Conservation (phyloP, 2,888 invertebrate genomes). For the Caenorhabditis zanzibari region DNA sequence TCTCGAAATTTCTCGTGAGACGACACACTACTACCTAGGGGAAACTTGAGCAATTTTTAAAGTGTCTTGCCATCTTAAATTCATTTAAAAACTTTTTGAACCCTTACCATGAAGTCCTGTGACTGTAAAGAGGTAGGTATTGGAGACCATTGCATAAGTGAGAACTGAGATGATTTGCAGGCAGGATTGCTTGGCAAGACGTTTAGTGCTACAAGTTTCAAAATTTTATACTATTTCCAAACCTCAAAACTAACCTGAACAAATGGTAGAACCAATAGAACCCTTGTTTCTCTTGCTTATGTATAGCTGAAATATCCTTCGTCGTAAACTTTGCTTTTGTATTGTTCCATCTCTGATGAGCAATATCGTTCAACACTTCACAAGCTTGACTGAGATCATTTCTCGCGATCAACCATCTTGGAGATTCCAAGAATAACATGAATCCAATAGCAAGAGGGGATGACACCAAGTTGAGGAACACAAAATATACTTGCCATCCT, state of each 20-base stretch:
- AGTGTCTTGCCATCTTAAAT: too few species aligned
- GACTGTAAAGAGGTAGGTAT: constrained; percentile 77
- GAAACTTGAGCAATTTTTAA: too few species aligned
- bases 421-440: constrained; percentile 80
- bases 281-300: constrained; percentile 69
- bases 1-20: too few species aligned
- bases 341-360: constrained; percentile 81
- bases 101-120: constrained; percentile 70
- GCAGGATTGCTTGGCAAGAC: constrained; percentile 79
- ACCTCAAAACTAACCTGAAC: constrained; percentile 64
- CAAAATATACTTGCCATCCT: constrained; percentile 81
- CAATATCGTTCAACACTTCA: constrained; percentile 80
- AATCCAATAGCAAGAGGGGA: constrained; percentile 79
- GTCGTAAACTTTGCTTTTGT: constrained; percentile 77
- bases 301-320: constrained; percentile 73
- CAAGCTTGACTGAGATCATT: constrained; percentile 76
- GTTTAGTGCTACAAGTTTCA: constrained; percentile 25
- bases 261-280: constrained; percentile 80
- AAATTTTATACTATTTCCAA: background rate
- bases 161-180: constrained; percentile 81
- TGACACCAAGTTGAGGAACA: constrained; percentile 80
- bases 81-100: too few species aligned
- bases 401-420: constrained; percentile 79
- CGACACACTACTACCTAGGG: too few species aligned
- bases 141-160: constrained; percentile 80